These are phyloP conservation scores for Astropecten irregularis DNA, from an alignment of 53 echinoderm and acorn worm genomes.

Conservation along the genomic window DNA sequence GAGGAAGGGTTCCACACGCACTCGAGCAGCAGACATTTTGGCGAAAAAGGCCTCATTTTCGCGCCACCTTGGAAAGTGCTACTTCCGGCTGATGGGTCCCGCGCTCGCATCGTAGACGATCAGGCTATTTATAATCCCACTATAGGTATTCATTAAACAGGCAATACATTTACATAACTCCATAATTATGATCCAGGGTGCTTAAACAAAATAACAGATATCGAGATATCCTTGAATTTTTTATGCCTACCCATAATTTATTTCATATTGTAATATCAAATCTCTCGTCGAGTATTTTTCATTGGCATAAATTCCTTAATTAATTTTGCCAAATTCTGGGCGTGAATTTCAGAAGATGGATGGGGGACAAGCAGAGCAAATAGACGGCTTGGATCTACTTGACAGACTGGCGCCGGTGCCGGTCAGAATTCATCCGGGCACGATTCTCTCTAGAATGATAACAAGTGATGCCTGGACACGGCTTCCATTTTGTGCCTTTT, in stretches of 20 bases:
- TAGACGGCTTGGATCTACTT: slow-evolving; percentile 23
- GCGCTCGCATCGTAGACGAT: too few relatives aligned
- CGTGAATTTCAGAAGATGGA: slow-evolving; percentile 39
- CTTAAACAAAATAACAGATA: too few relatives aligned
- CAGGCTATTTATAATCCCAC: too few relatives aligned
- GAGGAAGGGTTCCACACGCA: too few relatives aligned
- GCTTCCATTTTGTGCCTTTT: too few relatives aligned
- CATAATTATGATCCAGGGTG: neutral
- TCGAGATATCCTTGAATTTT: too few relatives aligned
- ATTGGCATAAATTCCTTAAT: too few relatives aligned
- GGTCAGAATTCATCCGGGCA: neutral
- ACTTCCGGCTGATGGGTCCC: neutral
- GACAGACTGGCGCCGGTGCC: slow-evolving; percentile 26
- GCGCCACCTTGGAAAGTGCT: slow-evolving; percentile 6
- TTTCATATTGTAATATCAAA: too few relatives aligned
- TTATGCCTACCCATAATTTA: too few relatives aligned
- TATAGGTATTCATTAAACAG: neutral
- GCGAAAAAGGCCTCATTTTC: slow-evolving; percentile 26
- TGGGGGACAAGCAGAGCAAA: neutral
- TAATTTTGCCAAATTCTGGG: slow-evolving; percentile 35
- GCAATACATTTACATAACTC: neutral
- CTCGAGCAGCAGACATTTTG: slow-evolving; percentile 34
- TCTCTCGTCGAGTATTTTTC: too few relatives aligned
- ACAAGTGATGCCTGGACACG: slow-evolving; percentile 33
- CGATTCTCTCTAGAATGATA: neutral